Percentiles rank a stretch among this genome's conserved stretches.
phyloP scores from a whole-genome alignment of 2,797 vertebrate genomes.

The Pangasius larnaudii region DNA sequence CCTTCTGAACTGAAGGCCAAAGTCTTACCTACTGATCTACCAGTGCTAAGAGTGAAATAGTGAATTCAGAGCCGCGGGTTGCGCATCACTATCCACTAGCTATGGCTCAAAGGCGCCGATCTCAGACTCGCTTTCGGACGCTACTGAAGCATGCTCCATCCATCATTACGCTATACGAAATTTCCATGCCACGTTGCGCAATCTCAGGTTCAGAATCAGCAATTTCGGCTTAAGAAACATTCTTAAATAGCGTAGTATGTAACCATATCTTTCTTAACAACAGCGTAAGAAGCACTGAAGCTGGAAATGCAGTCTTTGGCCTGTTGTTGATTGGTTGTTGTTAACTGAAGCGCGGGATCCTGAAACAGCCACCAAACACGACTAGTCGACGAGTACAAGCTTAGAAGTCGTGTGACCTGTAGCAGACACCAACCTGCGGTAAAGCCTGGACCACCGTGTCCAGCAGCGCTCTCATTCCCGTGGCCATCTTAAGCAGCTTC shows the following conservation, averaged over 20 bases:
- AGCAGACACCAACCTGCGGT: conserved; percentile 85
- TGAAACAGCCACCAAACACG: no score
- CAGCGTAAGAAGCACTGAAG: background rate
- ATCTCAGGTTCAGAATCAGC: background rate
- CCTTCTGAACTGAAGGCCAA: background rate
- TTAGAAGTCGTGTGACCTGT: background rate
- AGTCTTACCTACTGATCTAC: background rate
- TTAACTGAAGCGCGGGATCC: background rate
- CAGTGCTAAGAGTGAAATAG: background rate
- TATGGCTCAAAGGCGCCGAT: background rate
- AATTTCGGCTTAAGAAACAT: background rate
- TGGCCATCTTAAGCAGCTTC: conserved; percentile 97
- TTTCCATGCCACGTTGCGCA: background rate
- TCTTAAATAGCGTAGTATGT: background rate
- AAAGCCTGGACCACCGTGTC: conserved; percentile 96
- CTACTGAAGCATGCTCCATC: background rate
- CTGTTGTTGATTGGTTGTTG: no score
- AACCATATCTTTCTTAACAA: no score
- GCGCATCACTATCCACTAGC: background rate
- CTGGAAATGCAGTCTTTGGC: no score
- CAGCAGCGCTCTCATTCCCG: conserved; percentile 92
- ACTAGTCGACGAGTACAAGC: background rate
- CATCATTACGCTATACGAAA: no score
- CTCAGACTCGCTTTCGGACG: no score
- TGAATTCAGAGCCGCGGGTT: background rate